Evolutionary conservation across 2,797 vertebrate genomes (phyloP).

Genomic region (Mormyrus hasselquistii): DNA sequence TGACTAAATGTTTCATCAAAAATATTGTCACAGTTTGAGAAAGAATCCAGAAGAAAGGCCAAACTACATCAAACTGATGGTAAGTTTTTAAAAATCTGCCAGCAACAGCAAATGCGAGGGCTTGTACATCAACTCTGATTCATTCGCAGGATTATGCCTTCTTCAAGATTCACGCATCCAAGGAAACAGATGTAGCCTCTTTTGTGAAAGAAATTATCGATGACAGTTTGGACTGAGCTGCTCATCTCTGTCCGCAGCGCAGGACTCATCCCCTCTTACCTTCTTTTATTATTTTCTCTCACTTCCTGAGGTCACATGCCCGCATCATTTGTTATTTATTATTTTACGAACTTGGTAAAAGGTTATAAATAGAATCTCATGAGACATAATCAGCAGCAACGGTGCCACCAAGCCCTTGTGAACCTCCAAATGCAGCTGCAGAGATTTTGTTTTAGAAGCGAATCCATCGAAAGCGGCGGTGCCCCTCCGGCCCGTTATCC

Average conservation of each 20-base stretch:
- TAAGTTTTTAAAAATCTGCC: constrained; percentile 50
- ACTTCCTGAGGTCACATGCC: not conserved
- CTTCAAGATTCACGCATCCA: constrained; percentile 87
- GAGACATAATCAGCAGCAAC: not conserved
- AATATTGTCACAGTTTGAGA: not conserved
- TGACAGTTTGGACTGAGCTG: not conserved
- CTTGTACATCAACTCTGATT: not conserved
- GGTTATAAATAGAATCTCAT: not conserved
- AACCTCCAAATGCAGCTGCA: not conserved
- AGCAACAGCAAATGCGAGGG: not conserved
- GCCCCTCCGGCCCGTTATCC: not conserved
- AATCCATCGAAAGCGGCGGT: not conserved
- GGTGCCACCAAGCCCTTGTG: not conserved
- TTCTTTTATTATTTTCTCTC: not conserved
- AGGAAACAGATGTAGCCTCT: constrained; percentile 90
- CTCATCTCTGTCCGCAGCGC: not conserved
- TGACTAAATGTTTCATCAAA: not conserved
- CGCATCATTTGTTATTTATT: not conserved
- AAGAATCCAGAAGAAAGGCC: not conserved
- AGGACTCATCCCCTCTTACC: not conserved
- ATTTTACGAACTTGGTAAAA: not conserved
- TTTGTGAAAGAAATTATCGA: constrained; percentile 87
- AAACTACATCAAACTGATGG: constrained; percentile 58
- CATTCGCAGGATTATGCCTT: constrained; percentile 80
- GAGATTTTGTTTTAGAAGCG: not conserved